Base-by-base conservation (phyloP, 1,140 invertebrate species). In the Penaeus chinensis region DNA sequence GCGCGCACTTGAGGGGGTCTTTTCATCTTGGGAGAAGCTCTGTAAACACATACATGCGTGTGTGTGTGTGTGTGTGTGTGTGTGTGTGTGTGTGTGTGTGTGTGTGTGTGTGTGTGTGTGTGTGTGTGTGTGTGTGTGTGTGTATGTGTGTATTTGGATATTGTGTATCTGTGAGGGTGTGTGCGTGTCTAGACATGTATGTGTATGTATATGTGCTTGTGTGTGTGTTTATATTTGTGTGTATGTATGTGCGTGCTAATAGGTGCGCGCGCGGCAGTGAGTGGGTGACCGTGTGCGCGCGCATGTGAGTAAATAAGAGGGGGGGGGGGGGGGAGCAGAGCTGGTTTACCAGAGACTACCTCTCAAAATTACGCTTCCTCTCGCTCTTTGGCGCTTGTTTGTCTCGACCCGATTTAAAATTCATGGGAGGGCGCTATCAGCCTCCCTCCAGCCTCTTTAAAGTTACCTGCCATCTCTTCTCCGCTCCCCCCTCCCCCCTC, bases 81-180 rank as follows among this genome's bases (percentile, higher is more conserved):
- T 7, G 37, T 7, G 37, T 7, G 37, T 4, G 37, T 7, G 37
- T 7, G 37, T 7, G 37, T 4, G 60, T 3, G 82, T 3, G 65
- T 32, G 65, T 3, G 82, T 27, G 61, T 8, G 61, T 3, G 80
- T 1, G 80, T 3, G 80, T 1, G 61, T 27, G 82, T 3, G 60
- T 20, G 82, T 20, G 65, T 18, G 37, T 22, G 82, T 11, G 54
- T 8, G 82, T 42, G 66, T 47, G 24, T 47, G 42, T 27, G 37
- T 32, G 76, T 78, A 10, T 10, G 13, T 78, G 76, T 78, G 76
- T 78, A n/a, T 78, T 13, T 78, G 76, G 10, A 37, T 78, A n/a
- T n/a, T 78, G 11, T 78, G 76, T 78, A n/a, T 27, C 4, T 78
- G 76, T 78, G 76, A 20, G 76, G 10, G 13, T 78, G 76, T 78